Evolutionary conservation across 2,797 vertebrate genomes (phyloP), one percentile per base, ranked within the genome.

Genomic region (Alectoris magna): DNA sequence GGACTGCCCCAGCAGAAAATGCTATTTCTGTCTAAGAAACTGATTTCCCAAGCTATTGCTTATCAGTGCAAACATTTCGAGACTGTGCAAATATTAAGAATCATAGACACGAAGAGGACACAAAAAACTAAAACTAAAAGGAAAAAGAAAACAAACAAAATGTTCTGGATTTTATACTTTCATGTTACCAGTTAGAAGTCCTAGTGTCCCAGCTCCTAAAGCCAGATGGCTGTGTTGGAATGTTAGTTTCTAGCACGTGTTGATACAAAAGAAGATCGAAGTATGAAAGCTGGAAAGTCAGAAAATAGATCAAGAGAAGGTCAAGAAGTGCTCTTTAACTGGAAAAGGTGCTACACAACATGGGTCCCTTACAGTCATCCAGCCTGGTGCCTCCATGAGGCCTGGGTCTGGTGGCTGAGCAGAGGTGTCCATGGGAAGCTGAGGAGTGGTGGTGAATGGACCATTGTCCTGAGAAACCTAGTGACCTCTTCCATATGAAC

Each of bases 391-490:
- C 27, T 44, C 31, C 14, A 2, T 1, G 6, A 26, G 38, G 31
- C 21, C 49, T 26, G 13, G 26, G 31, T 34, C 55, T 29, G 13
- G 29, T 46, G 70, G 26, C 66, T 49, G 60, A 43, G 56, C 38
- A 23, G 51, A 1, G 1, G 0, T 26, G 38, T 24, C 49, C 0
- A 0, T 27, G 26, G 12, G 36, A 44, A 38, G 72, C 63, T 31
- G 29, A 39, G n/a, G 13, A 6, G 9, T 24, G 38, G 51, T 3
- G 38, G 56, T 34, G 73, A 90, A 19, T 58, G 53, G 44, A 29
- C 55, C 48, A 19, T 46, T 27, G 11, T 26, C 18, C 64, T 22
- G 0, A 24, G 66, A 31, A 58, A 23, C 5, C 5, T 17, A 67
- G 26, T 31, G 49, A 72, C 36, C 53, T 60, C 29, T 1, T 0